A percentile compares a stretch with the other conserved stretches of the same genome.
phyloP scores from a whole-genome alignment of 2,888 invertebrate genomes.

The Pterobdella sp. region DNA sequence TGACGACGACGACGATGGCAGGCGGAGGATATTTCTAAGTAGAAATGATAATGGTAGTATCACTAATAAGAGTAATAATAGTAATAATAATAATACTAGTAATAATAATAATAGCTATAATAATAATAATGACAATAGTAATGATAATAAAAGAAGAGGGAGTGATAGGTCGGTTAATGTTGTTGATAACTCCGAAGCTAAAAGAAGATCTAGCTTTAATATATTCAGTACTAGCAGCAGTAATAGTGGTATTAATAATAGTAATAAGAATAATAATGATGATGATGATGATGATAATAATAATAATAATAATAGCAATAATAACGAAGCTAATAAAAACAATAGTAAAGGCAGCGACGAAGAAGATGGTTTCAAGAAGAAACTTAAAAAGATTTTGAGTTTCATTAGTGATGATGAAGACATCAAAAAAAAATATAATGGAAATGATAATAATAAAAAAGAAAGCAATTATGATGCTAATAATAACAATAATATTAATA shows the following conservation, averaged over 20 bases:
- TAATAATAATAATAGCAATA: neutral
- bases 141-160: neutral
- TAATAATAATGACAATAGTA: neutral
- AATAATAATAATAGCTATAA: neutral
- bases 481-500: neutral
- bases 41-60: neutral
- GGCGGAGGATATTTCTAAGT: too few species aligned
- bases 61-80: neutral
- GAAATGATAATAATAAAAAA: neutral
- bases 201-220: neutral
- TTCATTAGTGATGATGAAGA: neutral
- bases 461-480: neutral
- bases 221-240: neutral
- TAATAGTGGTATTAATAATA: neutral
- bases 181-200: neutral
- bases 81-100: neutral
- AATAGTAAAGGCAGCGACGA: too few species aligned
- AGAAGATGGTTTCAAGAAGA: neutral
- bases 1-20: too few species aligned
- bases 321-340: neutral
- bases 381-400: neutral
- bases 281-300: slow-evolving; percentile 1
- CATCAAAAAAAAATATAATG: neutral
- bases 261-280: neutral
- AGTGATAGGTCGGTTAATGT: neutral